These are phyloP conservation scores for Drosophila kohkoa DNA, from an alignment of 1,140 invertebrate genomes.

Conservation along the genomic window DNA sequence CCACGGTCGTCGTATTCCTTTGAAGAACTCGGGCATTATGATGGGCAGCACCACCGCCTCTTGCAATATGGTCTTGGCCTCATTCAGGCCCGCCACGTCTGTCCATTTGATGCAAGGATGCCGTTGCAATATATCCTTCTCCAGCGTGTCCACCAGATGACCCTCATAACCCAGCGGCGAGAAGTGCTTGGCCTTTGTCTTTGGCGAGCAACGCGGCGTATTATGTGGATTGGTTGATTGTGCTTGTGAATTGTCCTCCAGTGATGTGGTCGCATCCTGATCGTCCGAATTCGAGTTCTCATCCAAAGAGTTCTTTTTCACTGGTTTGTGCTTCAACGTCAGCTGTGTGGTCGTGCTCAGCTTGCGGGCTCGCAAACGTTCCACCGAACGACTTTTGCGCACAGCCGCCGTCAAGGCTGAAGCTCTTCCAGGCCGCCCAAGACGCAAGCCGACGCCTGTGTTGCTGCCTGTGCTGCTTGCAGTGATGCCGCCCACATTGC, in stretches of 20 bases:
- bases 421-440: slow-evolving; percentile 62
- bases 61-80: slow-evolving; percentile 96
- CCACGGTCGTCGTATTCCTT: slow-evolving; percentile 95
- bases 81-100: slow-evolving; percentile 98
- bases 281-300: slow-evolving; percentile 84
- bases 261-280: slow-evolving; percentile 80
- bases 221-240: slow-evolving; percentile 68
- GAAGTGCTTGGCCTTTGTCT: slow-evolving; percentile 88
- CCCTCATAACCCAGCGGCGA: slow-evolving; percentile 91
- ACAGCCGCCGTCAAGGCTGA: slow-evolving; percentile 65
- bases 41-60: slow-evolving; percentile 99
- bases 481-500: slow-evolving; percentile 62
- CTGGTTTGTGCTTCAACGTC: slow-evolving; percentile 70
- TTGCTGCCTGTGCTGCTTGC: slow-evolving; percentile 32
- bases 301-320: slow-evolving; percentile 81
- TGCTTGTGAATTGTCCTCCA: slow-evolving; percentile 80
- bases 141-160: slow-evolving; percentile 92
- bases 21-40: slow-evolving; percentile 99
- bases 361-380: slow-evolving; percentile 85
- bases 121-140: slow-evolving; percentile 98
- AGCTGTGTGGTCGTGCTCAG: slow-evolving; percentile 68
- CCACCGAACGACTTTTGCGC: slow-evolving; percentile 86
- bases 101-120: slow-evolving; percentile 98
- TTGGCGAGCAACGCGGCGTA: slow-evolving; percentile 69
- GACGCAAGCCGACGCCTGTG: slow-evolving; percentile 53